Conservation (phyloP, 1,140 invertebrate genomes). For the Prorops nasuta region DNA sequence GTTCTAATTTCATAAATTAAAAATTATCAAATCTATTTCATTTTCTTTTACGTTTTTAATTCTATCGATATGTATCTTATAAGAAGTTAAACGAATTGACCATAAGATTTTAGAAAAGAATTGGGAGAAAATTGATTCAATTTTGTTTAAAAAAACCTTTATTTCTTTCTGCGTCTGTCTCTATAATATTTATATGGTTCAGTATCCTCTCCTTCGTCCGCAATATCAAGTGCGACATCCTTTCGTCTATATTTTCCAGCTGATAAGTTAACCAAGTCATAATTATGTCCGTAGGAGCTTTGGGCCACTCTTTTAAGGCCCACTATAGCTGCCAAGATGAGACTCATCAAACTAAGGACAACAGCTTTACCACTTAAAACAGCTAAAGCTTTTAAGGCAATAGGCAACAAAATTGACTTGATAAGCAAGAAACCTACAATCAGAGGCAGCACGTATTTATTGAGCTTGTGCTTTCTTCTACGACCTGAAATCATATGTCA, state of each 20-base stretch:
- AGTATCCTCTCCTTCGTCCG: slow-evolving; percentile 14
- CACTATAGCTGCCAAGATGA: slow-evolving; percentile 56
- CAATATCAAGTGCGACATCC: slow-evolving; percentile 31
- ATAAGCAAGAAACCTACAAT: slow-evolving; percentile 63
- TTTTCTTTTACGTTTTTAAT: no score
- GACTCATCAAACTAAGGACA: slow-evolving; percentile 59
- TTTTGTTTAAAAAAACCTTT: background rate
- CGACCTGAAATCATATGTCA: no score
- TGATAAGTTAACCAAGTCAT: slow-evolving; percentile 39
- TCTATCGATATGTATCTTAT: no score
- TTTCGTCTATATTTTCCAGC: slow-evolving; percentile 47
- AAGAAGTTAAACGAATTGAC: no score
- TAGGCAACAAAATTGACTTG: slow-evolving; percentile 63
- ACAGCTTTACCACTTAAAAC: slow-evolving; percentile 63
- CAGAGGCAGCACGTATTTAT: slow-evolving; percentile 59
- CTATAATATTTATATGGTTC: slow-evolving; percentile 44
- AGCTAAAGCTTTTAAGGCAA: slow-evolving; percentile 64
- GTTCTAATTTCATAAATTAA: no score
- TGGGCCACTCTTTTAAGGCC: slow-evolving; percentile 45
- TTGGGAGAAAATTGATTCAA: background rate
- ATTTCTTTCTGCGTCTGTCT: slow-evolving; percentile 31
- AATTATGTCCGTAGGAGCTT: slow-evolving; percentile 9
- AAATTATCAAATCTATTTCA: no score
- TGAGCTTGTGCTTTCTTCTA: slow-evolving; percentile 40
- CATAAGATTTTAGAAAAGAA: no score